phyloP scores from a whole-genome alignment of 2,113 vertebrate genomes.

The Periophthalmodon schlosseri region DNA sequence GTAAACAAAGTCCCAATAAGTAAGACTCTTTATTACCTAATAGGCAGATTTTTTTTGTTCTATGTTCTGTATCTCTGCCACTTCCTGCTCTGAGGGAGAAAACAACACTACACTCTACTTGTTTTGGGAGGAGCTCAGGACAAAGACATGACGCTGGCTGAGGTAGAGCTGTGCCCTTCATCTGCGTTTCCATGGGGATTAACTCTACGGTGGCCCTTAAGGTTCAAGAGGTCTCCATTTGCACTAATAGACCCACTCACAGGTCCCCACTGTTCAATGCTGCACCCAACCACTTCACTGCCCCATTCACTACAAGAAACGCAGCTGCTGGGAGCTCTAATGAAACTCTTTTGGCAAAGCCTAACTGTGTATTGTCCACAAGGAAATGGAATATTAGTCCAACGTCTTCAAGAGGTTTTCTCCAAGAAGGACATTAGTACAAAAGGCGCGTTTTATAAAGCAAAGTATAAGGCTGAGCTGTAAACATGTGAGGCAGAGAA shows the following conservation, averaged over 20 bases:
- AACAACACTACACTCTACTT: conserved; percentile 26
- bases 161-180: conserved; percentile 55
- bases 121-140: conserved; percentile 17
- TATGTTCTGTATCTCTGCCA: neutral
- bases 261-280: conserved; percentile 36
- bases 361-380: conserved; percentile 3
- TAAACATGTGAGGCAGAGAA: too few species aligned
- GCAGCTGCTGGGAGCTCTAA: conserved; percentile 41
- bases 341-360: conserved; percentile 34
- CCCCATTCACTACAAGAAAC: conserved; percentile 50
- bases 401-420: conserved; percentile 2
- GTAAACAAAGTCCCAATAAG: conserved; percentile 39
- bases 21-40: conserved; percentile 15
- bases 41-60: neutral
- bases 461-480: too few species aligned
- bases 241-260: conserved; percentile 52
- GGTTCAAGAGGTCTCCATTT: conserved; percentile 63
- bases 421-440: neutral
- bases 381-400: neutral
- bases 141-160: conserved; percentile 55
- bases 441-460: neutral
- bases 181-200: conserved; percentile 69
- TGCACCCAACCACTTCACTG: conserved; percentile 62
- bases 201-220: conserved; percentile 50
- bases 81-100: conserved; percentile 10